phyloP scores from a whole-genome alignment of 2,888 invertebrate species.

The Drymonia ruficornis region DNA sequence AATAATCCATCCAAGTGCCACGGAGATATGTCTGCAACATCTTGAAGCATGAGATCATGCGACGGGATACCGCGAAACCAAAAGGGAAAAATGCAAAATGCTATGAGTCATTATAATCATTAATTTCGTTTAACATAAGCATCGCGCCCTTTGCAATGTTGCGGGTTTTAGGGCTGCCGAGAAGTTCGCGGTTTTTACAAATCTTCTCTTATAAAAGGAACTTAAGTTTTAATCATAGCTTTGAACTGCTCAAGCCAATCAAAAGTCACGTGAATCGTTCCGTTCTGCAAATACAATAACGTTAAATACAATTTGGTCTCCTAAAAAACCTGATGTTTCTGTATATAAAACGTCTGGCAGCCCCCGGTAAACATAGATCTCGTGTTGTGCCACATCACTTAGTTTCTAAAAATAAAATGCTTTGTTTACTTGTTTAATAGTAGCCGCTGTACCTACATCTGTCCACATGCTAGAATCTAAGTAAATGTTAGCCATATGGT shows the following conservation, averaged over 20 bases:
- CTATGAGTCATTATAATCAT: conserved; percentile 36
- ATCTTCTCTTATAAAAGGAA: too few species aligned
- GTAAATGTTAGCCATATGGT: not conserved
- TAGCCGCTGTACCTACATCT: conserved; percentile 8
- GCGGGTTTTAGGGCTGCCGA: conserved; percentile 28
- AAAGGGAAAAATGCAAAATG: conserved; percentile 40
- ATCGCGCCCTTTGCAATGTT: conserved; percentile 32
- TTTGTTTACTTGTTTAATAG: conserved; percentile 6
- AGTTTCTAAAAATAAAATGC: conserved; percentile 18
- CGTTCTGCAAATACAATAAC: not conserved
- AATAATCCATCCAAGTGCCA: not conserved
- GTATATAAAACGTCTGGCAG: conserved; percentile 20
- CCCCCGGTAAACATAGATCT: conserved; percentile 10
- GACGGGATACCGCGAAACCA: conserved; percentile 33
- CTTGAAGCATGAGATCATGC: conserved; percentile 30
- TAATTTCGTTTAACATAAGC: conserved; percentile 36
- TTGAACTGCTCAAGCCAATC: too few species aligned
- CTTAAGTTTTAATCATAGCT: too few species aligned
- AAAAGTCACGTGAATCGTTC: too few species aligned
- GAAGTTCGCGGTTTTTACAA: not conserved
- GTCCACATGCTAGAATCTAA: conserved; percentile 14
- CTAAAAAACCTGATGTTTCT: conserved; percentile 5
- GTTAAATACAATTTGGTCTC: not conserved
- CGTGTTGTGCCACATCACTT: conserved; percentile 7
- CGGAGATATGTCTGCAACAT: not conserved